Evolutionary conservation across 2,888 invertebrate genomes (phyloP).

Genomic region (Dusona sp.): DNA sequence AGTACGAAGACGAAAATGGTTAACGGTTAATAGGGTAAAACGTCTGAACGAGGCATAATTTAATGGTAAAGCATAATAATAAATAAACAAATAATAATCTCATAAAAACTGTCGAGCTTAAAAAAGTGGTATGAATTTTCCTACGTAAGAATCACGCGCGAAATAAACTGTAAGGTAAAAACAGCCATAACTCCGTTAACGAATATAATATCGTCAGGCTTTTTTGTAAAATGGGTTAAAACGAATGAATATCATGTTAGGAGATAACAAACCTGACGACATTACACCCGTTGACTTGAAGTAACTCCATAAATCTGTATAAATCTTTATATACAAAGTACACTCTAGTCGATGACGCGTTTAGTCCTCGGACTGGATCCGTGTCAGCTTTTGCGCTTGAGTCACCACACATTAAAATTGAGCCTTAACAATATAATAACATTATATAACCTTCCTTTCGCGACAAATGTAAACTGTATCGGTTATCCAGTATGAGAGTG

Average conservation of each 20-base stretch:
- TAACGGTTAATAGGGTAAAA: conserved; percentile 28
- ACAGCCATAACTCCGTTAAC: background rate
- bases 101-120: conserved; percentile 60
- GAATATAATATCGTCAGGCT: background rate
- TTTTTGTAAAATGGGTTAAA: background rate
- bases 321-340: conserved; percentile 29
- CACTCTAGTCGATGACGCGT: conserved; percentile 61
- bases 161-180: conserved; percentile 8
- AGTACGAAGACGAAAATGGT: conserved; percentile 29
- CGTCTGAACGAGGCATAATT: conserved; percentile 34
- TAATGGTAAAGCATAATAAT: conserved; percentile 29
- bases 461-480: background rate
- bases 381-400: conserved; percentile 44
- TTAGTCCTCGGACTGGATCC: conserved; percentile 38
- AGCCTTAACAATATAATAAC: background rate
- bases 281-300: background rate
- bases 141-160: conserved; percentile 27
- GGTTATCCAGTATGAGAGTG: conserved; percentile 1
- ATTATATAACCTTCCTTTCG: background rate
- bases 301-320: background rate
- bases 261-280: background rate
- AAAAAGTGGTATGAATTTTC: conserved; percentile 40
- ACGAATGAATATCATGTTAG: background rate
- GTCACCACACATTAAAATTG: background rate
- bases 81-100: background rate